Evolutionary conservation across 1,140 invertebrate species (phyloP).

Genomic region (Drosophila sproati): DNA sequence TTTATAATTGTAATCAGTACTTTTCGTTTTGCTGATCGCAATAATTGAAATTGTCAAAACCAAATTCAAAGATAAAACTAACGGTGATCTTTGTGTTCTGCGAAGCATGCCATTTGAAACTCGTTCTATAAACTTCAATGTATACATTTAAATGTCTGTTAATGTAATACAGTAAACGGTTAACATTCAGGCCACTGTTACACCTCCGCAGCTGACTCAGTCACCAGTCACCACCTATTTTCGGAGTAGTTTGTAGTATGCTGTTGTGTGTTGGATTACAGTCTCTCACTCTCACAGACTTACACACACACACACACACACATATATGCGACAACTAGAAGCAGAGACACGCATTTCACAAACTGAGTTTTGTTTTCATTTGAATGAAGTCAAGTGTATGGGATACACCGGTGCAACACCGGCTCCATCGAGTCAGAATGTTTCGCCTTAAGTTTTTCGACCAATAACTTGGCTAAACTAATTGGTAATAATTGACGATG

Average conservation of each 20-base stretch:
- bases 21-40: not conserved
- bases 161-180: slow-evolving; percentile 2
- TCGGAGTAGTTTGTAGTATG: not conserved
- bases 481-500: too few species aligned
- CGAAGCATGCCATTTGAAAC: not conserved
- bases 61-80: too few species aligned
- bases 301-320: slow-evolving; percentile 7
- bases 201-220: not conserved
- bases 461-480: too few species aligned
- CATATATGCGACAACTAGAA: not conserved
- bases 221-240: slow-evolving; percentile 24
- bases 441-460: too few species aligned
- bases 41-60: too few species aligned
- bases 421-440: too few species aligned
- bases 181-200: slow-evolving; percentile 33
- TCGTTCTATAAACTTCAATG: not conserved
- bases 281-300: not conserved
- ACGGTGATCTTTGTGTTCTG: too few species aligned
- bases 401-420: too few species aligned
- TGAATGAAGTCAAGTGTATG: too few species aligned
- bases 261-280: not conserved
- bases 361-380: too few species aligned
- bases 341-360: too few species aligned
- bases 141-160: slow-evolving; percentile 23
- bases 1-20: too few species aligned